These are phyloP conservation scores for Platycheirus rosarum DNA, from an alignment of 2,888 invertebrate genomes.

Conservation along the genomic window DNA sequence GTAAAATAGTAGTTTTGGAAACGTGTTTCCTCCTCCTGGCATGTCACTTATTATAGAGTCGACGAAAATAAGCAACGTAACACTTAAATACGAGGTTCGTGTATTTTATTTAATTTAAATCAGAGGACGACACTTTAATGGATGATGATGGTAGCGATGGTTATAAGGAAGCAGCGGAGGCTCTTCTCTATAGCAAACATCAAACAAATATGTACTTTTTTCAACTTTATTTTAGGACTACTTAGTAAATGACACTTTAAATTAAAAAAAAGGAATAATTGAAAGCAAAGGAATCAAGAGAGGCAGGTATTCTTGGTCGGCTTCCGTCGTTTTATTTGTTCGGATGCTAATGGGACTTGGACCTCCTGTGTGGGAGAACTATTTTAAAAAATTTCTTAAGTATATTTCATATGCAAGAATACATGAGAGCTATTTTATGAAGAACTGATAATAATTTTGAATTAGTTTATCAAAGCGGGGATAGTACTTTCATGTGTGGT, in stretches of 20 bases:
- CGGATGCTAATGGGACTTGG: background rate
- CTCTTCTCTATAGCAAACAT: conserved; percentile 30
- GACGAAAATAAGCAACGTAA: conserved; percentile 36
- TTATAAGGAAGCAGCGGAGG: conserved; percentile 29
- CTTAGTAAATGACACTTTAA: conserved; percentile 23
- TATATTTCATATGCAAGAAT: background rate
- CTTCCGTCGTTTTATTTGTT: conserved; percentile 5
- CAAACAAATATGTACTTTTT: conserved; percentile 44
- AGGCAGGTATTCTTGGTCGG: background rate
- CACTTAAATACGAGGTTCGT: conserved; percentile 47
- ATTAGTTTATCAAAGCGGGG: no score
- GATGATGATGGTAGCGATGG: conserved; percentile 33
- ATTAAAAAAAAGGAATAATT: conserved; percentile 35
- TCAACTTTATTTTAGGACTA: conserved; percentile 29
- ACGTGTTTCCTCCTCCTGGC: conserved; percentile 26
- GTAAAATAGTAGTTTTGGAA: conserved; percentile 34
- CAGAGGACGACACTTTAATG: conserved; percentile 68
- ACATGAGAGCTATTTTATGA: conserved; percentile 11
- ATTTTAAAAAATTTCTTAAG: background rate
- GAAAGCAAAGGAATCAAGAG: conserved; percentile 3
- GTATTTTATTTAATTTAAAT: conserved; percentile 69
- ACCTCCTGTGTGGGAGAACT: conserved; percentile 19
- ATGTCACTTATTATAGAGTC: conserved; percentile 14
- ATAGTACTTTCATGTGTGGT: background rate
- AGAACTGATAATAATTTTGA: background rate